These are phyloP conservation scores for Acrossocheilus wenchowensis DNA, from an alignment of 2,797 vertebrate species.

Conservation along the genomic window DNA sequence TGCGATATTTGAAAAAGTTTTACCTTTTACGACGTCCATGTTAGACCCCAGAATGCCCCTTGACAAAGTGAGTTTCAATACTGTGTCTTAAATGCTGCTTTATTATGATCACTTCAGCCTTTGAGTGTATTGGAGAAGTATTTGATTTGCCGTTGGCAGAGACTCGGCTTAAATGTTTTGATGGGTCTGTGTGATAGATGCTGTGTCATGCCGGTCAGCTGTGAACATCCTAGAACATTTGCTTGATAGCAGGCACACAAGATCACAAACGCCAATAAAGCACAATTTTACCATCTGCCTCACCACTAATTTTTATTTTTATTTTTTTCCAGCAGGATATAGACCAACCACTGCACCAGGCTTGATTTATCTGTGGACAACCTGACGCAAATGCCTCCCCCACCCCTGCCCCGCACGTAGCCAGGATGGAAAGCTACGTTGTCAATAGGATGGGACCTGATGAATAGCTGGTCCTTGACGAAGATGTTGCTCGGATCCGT, in stretches of 20 bases:
- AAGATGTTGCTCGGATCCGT: conserved; percentile 75
- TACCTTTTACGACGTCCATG: background rate
- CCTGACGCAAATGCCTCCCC: conserved; percentile 77
- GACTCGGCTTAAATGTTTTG: conserved; percentile 35
- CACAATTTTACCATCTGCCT: conserved; percentile 42
- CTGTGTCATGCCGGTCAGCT: conserved; percentile 48
- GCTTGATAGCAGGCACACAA: conserved; percentile 48
- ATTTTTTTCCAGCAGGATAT: conserved; percentile 87
- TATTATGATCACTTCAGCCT: conserved; percentile 6
- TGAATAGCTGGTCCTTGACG: conserved; percentile 77
- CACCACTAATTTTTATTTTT: conserved; percentile 67
- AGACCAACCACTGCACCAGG: conserved; percentile 77
- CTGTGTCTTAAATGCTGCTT: background rate
- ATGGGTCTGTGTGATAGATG: conserved; percentile 54
- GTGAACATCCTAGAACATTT: conserved; percentile 54
- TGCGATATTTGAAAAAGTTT: background rate
- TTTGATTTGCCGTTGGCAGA: conserved; percentile 15
- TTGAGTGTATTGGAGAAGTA: conserved; percentile 14
- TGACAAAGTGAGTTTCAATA: background rate
- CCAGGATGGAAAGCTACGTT: conserved; percentile 82
- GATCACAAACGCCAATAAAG: conserved; percentile 57
- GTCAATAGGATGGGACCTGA: conserved; percentile 79
- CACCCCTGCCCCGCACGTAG: conserved; percentile 61
- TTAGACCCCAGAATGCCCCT: background rate
- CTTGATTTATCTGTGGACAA: conserved; percentile 82